Evolutionary conservation across 1,140 invertebrate genomes (phyloP).

Genomic region (Drosophila hydei): DNA sequence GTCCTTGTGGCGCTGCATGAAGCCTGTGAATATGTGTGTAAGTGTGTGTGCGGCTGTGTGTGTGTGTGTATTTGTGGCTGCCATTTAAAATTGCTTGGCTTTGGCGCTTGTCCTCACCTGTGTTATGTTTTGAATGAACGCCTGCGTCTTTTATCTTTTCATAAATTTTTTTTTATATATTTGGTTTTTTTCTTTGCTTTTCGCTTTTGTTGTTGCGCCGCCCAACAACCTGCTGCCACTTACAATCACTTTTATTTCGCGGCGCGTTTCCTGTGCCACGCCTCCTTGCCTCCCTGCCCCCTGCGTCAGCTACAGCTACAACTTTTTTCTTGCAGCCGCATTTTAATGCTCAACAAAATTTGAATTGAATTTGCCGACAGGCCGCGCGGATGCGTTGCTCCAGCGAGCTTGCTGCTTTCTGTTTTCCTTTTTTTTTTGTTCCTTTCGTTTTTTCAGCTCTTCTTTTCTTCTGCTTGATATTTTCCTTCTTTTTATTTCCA

Average conservation of each 20-base stretch:
- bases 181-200: neutral
- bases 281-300: neutral
- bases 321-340: constrained; percentile 69
- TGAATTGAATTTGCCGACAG: constrained; percentile 80
- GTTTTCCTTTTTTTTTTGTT: constrained; percentile 2
- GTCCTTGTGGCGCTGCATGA: constrained; percentile 19
- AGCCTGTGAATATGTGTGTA: neutral
- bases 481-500: constrained; percentile 37
- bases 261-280: constrained; percentile 38
- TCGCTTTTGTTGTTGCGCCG: constrained; percentile 57
- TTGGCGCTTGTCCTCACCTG: constrained; percentile 74
- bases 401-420: constrained; percentile 4
- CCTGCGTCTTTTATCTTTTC: constrained; percentile 81
- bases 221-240: constrained; percentile 51
- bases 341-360: constrained; percentile 81
- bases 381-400: constrained; percentile 57
- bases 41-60: neutral
- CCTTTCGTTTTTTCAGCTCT: neutral
- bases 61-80: constrained; percentile 11
- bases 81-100: constrained; percentile 78
- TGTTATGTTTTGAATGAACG: constrained; percentile 80
- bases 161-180: constrained; percentile 60
- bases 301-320: constrained; percentile 15
- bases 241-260: constrained; percentile 80
- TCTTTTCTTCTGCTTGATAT: constrained; percentile 1